Percentiles rank a stretch among this genome's conserved stretches.
These are phyloP conservation scores for Drosophila bipectinata DNA, from an alignment of 1,140 invertebrate genomes.

Conservation along the genomic window DNA sequence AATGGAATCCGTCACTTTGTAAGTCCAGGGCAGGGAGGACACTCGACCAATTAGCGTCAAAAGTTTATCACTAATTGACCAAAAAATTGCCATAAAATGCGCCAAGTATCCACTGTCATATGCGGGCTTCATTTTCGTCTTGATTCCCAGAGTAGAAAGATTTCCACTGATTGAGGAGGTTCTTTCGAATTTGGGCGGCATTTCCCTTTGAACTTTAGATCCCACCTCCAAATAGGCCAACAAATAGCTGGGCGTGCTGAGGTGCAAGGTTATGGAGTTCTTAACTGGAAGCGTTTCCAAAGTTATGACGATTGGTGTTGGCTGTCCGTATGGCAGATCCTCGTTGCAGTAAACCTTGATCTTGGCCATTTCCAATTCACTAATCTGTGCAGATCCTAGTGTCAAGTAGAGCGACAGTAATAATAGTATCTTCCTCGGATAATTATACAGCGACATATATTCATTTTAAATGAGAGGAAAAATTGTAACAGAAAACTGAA, in stretches of 20 bases:
- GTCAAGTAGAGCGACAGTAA: conserved; percentile 6
- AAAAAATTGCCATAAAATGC: conserved; percentile 37
- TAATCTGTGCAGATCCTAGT: background rate
- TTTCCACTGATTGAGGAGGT: conserved; percentile 9
- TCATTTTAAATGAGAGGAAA: conserved; percentile 13
- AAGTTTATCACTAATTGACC: conserved; percentile 5
- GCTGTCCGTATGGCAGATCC: conserved; percentile 16
- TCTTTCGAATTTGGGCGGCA: conserved; percentile 1
- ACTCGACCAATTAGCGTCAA: conserved; percentile 7
- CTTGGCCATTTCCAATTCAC: conserved; percentile 2
- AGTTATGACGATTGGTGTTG: conserved; percentile 24
- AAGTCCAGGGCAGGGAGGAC: background rate
- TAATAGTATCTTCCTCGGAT: conserved; percentile 17
- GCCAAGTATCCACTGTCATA: conserved; percentile 37
- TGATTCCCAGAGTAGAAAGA: conserved; percentile 1
- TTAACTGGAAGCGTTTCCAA: conserved; percentile 8
- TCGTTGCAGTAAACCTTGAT: conserved; percentile 36
- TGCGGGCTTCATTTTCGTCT: background rate
- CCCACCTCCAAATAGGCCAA: conserved; percentile 14
- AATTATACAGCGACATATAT: conserved; percentile 25
- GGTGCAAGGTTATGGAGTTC: background rate
- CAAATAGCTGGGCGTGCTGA: conserved; percentile 33
- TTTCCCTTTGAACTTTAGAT: background rate
- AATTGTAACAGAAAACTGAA: conserved; percentile 10
- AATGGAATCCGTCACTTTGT: background rate